Conservation (phyloP, 1,140 invertebrate species). For the Lysiphlebus fabarum region DNA sequence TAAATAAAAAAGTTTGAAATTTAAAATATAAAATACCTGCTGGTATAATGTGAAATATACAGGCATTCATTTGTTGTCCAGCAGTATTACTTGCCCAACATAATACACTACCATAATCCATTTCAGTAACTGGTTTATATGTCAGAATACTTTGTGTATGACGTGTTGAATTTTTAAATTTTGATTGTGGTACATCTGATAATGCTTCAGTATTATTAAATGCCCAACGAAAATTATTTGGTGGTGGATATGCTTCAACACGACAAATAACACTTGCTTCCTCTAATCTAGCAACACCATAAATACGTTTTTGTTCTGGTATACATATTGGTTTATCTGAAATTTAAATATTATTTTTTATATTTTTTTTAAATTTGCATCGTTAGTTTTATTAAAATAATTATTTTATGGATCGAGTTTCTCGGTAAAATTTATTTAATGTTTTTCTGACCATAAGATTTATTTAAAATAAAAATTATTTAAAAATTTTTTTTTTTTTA, state of each 20-base stretch:
- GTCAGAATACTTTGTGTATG: slow-evolving; percentile 69
- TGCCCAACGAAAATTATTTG: slow-evolving; percentile 81
- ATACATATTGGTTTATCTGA: slow-evolving; percentile 83
- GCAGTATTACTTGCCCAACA: slow-evolving; percentile 68
- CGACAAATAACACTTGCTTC: slow-evolving; percentile 76
- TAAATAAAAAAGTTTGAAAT: neutral
- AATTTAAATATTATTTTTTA: slow-evolving; percentile 28
- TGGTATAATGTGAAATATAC: slow-evolving; percentile 68
- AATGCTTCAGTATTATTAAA: slow-evolving; percentile 85
- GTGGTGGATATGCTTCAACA: slow-evolving; percentile 81
- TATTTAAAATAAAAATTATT: no score
- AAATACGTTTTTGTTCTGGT: slow-evolving; percentile 72
- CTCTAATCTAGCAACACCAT: slow-evolving; percentile 81
- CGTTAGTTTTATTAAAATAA: no score
- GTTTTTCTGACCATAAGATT: no score
- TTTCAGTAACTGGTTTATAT: slow-evolving; percentile 75
- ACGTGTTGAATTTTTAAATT: slow-evolving; percentile 57
- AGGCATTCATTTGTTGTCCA: slow-evolving; percentile 65
- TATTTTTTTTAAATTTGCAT: neutral
- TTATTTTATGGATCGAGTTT: no score
- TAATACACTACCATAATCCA: slow-evolving; percentile 68
- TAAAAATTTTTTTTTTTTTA: no score
- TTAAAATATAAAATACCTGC: slow-evolving; percentile 54
- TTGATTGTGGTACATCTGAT: slow-evolving; percentile 67
- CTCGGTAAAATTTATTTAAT: no score